phyloP scores from a whole-genome alignment of 2,797 vertebrate species.

The Sylvilagus floridanus region DNA sequence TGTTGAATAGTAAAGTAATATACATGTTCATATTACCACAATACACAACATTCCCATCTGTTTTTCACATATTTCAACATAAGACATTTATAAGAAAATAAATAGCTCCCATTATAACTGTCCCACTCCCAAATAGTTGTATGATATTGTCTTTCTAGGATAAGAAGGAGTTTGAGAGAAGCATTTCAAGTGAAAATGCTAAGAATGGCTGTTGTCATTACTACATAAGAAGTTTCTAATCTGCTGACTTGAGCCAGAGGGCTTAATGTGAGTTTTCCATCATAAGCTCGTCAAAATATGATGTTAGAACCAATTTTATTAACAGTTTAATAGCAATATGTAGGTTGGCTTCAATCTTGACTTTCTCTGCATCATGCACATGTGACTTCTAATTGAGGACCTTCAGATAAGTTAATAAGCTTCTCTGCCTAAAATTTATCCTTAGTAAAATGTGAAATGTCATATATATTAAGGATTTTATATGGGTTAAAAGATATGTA shows the following conservation, averaged over 20 bases:
- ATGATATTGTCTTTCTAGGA: background rate
- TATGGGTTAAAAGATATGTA: too few species aligned
- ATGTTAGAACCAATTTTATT: background rate
- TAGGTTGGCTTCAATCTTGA: too few species aligned
- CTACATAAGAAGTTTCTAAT: background rate
- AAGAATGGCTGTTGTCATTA: background rate
- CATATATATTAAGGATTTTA: too few species aligned
- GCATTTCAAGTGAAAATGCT: background rate
- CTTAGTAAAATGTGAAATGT: too few species aligned
- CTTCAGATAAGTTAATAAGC: too few species aligned
- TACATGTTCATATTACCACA: background rate
- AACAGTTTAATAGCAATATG: too few species aligned
- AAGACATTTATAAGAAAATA: background rate
- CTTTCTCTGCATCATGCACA: too few species aligned
- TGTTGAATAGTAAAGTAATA: background rate
- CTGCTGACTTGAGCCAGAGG: background rate
- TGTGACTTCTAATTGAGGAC: too few species aligned
- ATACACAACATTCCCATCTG: background rate
- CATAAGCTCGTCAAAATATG: background rate
- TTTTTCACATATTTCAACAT: background rate
- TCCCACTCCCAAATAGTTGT: background rate
- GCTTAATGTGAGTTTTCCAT: background rate
- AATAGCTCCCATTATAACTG: fast-evolving
- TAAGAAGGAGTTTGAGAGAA: background rate
- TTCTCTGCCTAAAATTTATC: too few species aligned